Percentiles rank a stretch among this genome's conserved stretches.
Evolutionary conservation across 2,888 invertebrate genomes (phyloP).

Genomic region (Subacronicta megacephala): DNA sequence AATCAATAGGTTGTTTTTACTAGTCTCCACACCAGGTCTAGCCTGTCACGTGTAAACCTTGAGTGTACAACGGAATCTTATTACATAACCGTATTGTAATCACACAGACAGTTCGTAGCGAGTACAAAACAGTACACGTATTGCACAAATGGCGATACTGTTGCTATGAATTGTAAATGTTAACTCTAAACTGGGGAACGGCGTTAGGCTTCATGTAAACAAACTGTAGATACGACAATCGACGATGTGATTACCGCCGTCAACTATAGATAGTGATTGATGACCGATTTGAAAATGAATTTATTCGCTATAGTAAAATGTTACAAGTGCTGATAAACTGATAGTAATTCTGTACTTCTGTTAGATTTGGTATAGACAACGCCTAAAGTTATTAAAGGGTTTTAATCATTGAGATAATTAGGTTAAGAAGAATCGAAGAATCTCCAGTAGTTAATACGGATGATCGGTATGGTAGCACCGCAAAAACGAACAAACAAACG

Average conservation of each 20-base stretch:
- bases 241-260: slow-evolving; percentile 38
- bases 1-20: no score
- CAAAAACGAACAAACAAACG: no score
- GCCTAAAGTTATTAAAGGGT: no score
- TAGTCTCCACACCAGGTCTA: no score
- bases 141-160: slow-evolving; percentile 10
- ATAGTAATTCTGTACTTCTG: no score
- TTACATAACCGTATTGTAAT: slow-evolving; percentile 13
- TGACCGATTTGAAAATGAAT: slow-evolving; percentile 46
- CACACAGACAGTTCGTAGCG: slow-evolving; percentile 1
- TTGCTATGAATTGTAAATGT: slow-evolving; percentile 28
- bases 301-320: slow-evolving; percentile 35
- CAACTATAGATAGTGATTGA: slow-evolving; percentile 48
- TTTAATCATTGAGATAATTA: no score
- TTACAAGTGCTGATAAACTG: slow-evolving; percentile 23
- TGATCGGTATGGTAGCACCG: no score
- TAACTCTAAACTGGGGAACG: slow-evolving; percentile 5
- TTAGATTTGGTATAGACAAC: no score
- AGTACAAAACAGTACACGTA: slow-evolving; percentile 10
- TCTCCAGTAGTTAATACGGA: no score
- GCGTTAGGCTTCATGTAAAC: slow-evolving; percentile 42
- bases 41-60: no score
- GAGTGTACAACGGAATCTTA: background rate
- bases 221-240: slow-evolving; percentile 45
- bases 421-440: no score